phyloP scores from a whole-genome alignment of 2,113 vertebrate genomes.

The Cinclus mexicanus region DNA sequence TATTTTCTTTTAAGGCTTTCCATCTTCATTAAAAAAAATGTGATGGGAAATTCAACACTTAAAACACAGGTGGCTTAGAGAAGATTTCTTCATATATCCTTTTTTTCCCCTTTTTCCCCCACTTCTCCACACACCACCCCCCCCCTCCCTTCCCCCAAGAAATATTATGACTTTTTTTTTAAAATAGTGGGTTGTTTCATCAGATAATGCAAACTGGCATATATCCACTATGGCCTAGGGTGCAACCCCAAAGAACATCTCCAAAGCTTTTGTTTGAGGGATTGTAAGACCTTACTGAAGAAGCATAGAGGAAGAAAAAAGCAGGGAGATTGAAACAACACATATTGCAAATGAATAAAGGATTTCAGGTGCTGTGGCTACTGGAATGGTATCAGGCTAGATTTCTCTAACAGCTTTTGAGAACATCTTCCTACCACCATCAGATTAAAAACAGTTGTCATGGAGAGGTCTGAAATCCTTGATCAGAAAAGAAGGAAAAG shows the following conservation, averaged over 20 bases:
- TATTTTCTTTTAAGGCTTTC: slow-evolving; percentile 29
- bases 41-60: slow-evolving; percentile 9
- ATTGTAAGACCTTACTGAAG: neutral
- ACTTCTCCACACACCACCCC: rapidly evolving
- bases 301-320: neutral
- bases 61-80: neutral
- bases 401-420: neutral
- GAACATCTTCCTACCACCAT: neutral
- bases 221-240: neutral
- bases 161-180: neutral
- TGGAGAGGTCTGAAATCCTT: neutral
- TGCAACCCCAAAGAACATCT: neutral
- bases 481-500: neutral
- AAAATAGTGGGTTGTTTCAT: neutral
- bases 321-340: neutral
- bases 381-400: neutral
- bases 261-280: neutral
- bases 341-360: neutral
- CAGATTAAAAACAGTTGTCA: neutral
- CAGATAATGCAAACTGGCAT: neutral
- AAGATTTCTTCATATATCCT: neutral
- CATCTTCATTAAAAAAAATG: slow-evolving; percentile 27
- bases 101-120: too few relatives aligned
- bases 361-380: neutral
- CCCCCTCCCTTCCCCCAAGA: neutral